Percentiles rank a stretch among this genome's conserved stretches.
Evolutionary conservation across 2,113 vertebrate species (phyloP).

Genomic region (Clarias magur): DNA sequence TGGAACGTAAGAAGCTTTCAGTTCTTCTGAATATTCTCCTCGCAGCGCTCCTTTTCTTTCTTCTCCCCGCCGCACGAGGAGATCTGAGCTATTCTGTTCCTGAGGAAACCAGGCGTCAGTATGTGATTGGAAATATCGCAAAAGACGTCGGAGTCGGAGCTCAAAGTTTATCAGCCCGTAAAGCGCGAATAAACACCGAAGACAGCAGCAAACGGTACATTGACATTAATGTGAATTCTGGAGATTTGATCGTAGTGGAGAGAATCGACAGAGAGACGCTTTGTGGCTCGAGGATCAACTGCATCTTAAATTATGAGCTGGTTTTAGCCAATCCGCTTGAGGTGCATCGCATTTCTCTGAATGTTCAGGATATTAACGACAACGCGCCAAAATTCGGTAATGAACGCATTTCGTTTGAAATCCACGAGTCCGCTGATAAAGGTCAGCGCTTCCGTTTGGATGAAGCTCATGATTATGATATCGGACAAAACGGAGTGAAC

Average conservation of each 20-base stretch:
- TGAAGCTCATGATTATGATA: conserved; percentile 68
- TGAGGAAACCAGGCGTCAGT: too few relatives aligned
- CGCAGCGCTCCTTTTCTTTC: conserved; percentile 22
- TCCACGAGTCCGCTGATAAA: conserved; percentile 60
- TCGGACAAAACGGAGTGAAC: conserved; percentile 66
- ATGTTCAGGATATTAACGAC: conserved; percentile 72
- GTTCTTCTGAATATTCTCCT: conserved; percentile 8
- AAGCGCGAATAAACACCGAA: conserved; percentile 44
- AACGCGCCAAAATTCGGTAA: conserved; percentile 57
- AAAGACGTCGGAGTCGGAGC: too few relatives aligned
- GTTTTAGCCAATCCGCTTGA: conserved; percentile 61
- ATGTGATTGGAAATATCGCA: too few relatives aligned
- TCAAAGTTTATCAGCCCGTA: too few relatives aligned
- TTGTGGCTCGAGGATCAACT: conserved; percentile 40
- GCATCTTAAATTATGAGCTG: conserved; percentile 49
- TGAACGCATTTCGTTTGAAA: conserved; percentile 56
- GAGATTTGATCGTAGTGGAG: conserved; percentile 46
- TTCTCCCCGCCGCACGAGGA: conserved; percentile 28
- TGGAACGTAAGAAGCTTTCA: background rate
- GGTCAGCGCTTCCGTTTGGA: conserved; percentile 66
- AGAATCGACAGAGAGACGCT: conserved; percentile 52
- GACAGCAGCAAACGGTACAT: conserved; percentile 45
- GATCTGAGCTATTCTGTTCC: too few relatives aligned
- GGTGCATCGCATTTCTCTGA: conserved; percentile 46
- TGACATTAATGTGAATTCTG: conserved; percentile 46